phyloP scores from a whole-genome alignment of 1,140 invertebrate genomes.

The Lucilia cuprina region DNA sequence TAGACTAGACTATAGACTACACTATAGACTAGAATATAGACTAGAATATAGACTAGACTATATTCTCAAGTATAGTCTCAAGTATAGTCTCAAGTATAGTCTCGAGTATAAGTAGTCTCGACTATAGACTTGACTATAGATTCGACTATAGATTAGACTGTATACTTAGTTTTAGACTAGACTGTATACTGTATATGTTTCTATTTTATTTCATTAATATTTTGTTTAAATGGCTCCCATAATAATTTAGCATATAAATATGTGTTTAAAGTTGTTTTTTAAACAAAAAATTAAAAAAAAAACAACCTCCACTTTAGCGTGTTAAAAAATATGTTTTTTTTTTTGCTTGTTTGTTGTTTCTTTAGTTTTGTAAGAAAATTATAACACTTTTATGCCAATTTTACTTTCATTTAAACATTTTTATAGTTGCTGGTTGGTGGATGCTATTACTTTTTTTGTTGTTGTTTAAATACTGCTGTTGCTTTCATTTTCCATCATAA shows the following conservation, averaged over 20 bases:
- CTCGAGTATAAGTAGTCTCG: too few relatives aligned
- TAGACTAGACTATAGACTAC: too few relatives aligned
- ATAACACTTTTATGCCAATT: conserved; percentile 40
- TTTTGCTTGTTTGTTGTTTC: not conserved
- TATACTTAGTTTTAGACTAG: too few relatives aligned
- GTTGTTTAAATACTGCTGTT: not conserved
- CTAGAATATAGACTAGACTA: too few relatives aligned
- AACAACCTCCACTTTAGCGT: not conserved
- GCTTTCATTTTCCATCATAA: conserved; percentile 25
- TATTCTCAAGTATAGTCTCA: too few relatives aligned
- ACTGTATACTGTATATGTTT: too few relatives aligned
- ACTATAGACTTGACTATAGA: too few relatives aligned
- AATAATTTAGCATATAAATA: conserved; percentile 24
- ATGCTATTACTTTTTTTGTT: not conserved
- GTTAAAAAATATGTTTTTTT: not conserved
- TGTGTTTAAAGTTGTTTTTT: not conserved
- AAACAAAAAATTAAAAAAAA: not conserved
- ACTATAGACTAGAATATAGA: too few relatives aligned
- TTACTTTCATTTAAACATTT: conserved; percentile 34
- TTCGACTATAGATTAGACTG: too few relatives aligned
- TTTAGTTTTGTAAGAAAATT: conserved; percentile 37
- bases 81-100: too few relatives aligned
- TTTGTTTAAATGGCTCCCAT: conserved; percentile 15
- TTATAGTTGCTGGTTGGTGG: not conserved
- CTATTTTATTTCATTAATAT: too few relatives aligned